These are phyloP conservation scores for Gambelia wislizenii DNA, from an alignment of 2,797 vertebrate species.

Conservation along the genomic window DNA sequence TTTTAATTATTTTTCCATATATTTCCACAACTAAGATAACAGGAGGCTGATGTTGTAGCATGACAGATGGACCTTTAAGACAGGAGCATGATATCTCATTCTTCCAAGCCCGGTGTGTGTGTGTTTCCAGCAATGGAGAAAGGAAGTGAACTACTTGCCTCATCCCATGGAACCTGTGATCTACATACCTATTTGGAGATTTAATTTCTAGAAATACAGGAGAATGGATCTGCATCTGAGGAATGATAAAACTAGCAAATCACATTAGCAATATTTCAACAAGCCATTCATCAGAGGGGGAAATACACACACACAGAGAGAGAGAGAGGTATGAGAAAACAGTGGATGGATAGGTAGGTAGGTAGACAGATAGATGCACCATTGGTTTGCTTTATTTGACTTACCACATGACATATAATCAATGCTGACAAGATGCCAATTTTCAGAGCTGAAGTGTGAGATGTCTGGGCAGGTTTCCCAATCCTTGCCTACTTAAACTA, in stretches of 20 bases:
- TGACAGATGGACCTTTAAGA: not conserved
- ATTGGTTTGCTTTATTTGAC: not conserved
- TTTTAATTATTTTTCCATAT: too few species aligned
- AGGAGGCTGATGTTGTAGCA: not conserved
- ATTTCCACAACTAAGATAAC: not conserved
- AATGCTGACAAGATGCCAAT: conserved; percentile 31
- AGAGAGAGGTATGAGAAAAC: not conserved
- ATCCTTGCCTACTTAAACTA: conserved; percentile 35
- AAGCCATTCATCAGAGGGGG: not conserved
- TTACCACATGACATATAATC: conserved; percentile 8
- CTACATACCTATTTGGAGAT: not conserved
- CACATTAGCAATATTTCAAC: not conserved
- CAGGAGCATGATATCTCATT: not conserved
- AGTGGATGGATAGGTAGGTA: not conserved
- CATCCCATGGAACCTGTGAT: not conserved
- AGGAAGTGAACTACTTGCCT: not conserved
- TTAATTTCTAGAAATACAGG: not conserved
- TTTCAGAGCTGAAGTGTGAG: conserved; percentile 38
- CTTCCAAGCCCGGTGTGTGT: not conserved
- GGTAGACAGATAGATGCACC: not conserved
- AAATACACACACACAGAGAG: not conserved
- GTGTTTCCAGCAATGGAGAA: not conserved
- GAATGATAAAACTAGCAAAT: not conserved
- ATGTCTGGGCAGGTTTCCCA: conserved; percentile 24
- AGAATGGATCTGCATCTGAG: not conserved